Evolutionary conservation across 1,140 invertebrate species (phyloP).

Genomic region (Lucilia cuprina): DNA sequence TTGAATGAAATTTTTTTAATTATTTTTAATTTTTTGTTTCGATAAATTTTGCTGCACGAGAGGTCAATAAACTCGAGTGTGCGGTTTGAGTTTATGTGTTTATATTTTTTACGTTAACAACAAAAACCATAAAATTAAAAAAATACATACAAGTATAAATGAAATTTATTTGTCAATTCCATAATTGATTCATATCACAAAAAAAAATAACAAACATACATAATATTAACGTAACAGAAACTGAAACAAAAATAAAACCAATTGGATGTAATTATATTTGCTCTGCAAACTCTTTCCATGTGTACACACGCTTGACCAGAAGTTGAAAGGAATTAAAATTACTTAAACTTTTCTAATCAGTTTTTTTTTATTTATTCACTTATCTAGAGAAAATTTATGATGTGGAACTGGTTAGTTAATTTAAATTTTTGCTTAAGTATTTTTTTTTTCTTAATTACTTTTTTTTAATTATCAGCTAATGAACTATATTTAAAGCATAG

Average conservation of each 20-base stretch:
- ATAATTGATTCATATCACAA: background rate
- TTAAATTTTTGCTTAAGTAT: too few species aligned
- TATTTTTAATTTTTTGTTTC: background rate
- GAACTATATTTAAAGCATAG: too few species aligned
- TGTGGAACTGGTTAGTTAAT: too few species aligned
- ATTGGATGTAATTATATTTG: background rate
- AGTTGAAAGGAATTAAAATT: background rate
- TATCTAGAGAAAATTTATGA: too few species aligned
- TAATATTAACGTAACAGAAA: background rate
- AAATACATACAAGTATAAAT: background rate
- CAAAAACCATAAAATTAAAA: too few species aligned
- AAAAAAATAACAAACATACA: too few species aligned
- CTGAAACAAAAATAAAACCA: background rate
- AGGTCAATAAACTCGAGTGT: background rate
- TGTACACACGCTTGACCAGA: background rate
- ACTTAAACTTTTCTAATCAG: background rate
- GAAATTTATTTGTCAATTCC: slow-evolving; percentile 1
- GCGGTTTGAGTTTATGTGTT: background rate
- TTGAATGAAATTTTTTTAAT: background rate
- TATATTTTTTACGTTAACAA: background rate
- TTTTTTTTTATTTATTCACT: too few species aligned
- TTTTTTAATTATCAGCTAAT: too few species aligned
- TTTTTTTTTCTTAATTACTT: too few species aligned
- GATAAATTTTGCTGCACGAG: background rate
- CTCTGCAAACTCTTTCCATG: background rate